Evolutionary conservation across 2,888 invertebrate species (phyloP).

Genomic region (Meghimatium bilineatum): DNA sequence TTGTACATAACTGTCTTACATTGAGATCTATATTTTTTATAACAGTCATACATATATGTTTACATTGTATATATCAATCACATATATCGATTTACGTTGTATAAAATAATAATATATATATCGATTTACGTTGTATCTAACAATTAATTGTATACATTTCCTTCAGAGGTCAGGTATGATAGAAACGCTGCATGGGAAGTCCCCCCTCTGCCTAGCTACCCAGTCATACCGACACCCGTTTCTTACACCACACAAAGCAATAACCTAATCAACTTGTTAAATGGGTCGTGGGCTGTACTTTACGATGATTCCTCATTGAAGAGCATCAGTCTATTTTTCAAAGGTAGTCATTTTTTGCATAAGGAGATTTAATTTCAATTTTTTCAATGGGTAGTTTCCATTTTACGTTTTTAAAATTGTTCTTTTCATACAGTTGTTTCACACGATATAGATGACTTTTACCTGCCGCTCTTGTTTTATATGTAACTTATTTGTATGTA

Average conservation of each 20-base stretch:
- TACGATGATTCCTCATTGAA: not conserved
- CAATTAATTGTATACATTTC: not conserved
- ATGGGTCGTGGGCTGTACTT: not conserved
- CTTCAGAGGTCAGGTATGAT: conserved; percentile 20
- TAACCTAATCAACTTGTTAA: not conserved
- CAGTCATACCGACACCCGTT: conserved; percentile 17
- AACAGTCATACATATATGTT: too few relatives aligned
- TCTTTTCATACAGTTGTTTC: not conserved
- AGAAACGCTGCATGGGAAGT: conserved; percentile 25
- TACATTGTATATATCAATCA: too few relatives aligned
- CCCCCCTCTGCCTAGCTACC: not conserved
- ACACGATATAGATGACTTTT: too few relatives aligned
- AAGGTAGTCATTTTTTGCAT: not conserved
- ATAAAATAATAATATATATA: not conserved
- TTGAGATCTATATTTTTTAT: too few relatives aligned
- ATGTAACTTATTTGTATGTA: too few relatives aligned
- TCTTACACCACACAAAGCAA: not conserved
- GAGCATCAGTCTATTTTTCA: not conserved
- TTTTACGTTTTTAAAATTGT: too few relatives aligned
- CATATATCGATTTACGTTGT: not conserved
- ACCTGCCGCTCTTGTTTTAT: too few relatives aligned
- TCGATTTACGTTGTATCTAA: not conserved
- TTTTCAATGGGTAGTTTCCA: too few relatives aligned
- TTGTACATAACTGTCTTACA: too few relatives aligned
- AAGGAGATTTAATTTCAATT: too few relatives aligned